phyloP scores from a whole-genome alignment of 1,140 invertebrate genomes.

The Ectropis grisescens region DNA sequence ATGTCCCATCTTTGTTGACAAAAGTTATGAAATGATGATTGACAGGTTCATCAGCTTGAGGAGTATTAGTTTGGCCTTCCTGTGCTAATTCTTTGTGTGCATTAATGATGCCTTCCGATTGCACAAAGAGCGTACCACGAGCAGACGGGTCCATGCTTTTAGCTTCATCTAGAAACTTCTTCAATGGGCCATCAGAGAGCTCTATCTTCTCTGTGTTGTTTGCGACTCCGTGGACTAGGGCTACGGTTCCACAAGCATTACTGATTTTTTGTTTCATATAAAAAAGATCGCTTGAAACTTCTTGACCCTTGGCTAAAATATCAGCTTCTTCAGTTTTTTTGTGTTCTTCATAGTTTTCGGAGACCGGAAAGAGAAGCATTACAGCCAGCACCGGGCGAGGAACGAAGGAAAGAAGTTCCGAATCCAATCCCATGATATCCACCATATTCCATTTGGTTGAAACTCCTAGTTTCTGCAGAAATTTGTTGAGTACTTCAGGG shows the following conservation, averaged over 20 bases:
- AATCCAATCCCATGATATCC: slow-evolving; percentile 92
- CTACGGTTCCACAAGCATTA: slow-evolving; percentile 97
- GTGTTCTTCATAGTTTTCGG: slow-evolving; percentile 79
- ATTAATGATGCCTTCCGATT: slow-evolving; percentile 79
- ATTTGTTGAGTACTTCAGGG: slow-evolving; percentile 92
- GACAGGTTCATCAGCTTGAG: slow-evolving; percentile 79
- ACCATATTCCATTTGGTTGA: slow-evolving; percentile 83
- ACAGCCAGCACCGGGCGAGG: slow-evolving; percentile 88
- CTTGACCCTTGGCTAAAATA: slow-evolving; percentile 74
- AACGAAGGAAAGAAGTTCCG: slow-evolving; percentile 86
- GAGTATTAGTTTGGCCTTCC: slow-evolving; percentile 91
- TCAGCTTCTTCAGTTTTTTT: slow-evolving; percentile 74
- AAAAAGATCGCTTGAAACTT: slow-evolving; percentile 79
- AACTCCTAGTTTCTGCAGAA: slow-evolving; percentile 87
- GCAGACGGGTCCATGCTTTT: slow-evolving; percentile 77
- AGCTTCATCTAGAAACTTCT: slow-evolving; percentile 84
- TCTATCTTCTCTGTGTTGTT: slow-evolving; percentile 83
- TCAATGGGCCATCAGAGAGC: slow-evolving; percentile 80
- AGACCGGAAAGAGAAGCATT: slow-evolving; percentile 89
- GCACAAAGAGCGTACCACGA: slow-evolving; percentile 81
- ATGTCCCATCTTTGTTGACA: slow-evolving; percentile 83
- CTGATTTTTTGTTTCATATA: slow-evolving; percentile 93
- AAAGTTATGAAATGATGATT: slow-evolving; percentile 94
- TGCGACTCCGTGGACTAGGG: slow-evolving; percentile 87
- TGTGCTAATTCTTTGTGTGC: slow-evolving; percentile 88